These are phyloP conservation scores for Pachyrhynchus sulphureomaculatus DNA, from an alignment of 1,140 invertebrate genomes.

Conservation along the genomic window DNA sequence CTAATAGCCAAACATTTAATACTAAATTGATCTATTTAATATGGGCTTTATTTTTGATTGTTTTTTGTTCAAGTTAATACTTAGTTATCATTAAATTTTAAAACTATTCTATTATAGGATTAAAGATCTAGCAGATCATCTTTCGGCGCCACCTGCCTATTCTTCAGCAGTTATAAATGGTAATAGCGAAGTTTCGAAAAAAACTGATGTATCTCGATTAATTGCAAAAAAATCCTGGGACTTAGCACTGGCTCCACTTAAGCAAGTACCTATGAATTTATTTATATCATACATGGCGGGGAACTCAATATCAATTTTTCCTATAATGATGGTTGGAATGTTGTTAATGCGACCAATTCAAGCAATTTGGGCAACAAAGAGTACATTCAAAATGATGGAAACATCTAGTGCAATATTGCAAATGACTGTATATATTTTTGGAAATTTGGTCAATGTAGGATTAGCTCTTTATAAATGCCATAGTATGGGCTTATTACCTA, in stretches of 20 bases:
- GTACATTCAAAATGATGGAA: constrained; percentile 94
- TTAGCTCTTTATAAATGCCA: constrained; percentile 98
- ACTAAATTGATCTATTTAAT: neutral
- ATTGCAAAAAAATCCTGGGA: constrained; percentile 98
- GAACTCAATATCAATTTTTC: constrained; percentile 98
- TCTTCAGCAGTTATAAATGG: constrained; percentile 69
- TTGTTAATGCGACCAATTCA: constrained; percentile 94
- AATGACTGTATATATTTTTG: constrained; percentile 93
- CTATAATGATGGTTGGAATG: constrained; percentile 99
- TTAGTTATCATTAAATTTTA: no score
- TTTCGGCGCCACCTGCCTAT: constrained; percentile 82
- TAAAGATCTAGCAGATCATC: constrained; percentile 36
- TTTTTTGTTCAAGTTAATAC: no score
- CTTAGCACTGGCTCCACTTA: constrained; percentile 90
- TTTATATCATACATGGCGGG: constrained; percentile 99
- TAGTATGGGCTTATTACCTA: constrained; percentile 96
- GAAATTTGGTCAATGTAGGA: constrained; percentile 90
- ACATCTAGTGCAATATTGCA: constrained; percentile 88
- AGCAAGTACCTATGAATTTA: constrained; percentile 97
- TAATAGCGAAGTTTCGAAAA: constrained; percentile 73
- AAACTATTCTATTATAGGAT: constrained; percentile 37
- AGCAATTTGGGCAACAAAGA: constrained; percentile 86
- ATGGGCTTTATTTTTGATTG: no score
- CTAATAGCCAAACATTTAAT: neutral
- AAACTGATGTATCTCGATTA: constrained; percentile 75